phyloP scores from a whole-genome alignment of 2,888 invertebrate species.

The Limnephilus auricula region DNA sequence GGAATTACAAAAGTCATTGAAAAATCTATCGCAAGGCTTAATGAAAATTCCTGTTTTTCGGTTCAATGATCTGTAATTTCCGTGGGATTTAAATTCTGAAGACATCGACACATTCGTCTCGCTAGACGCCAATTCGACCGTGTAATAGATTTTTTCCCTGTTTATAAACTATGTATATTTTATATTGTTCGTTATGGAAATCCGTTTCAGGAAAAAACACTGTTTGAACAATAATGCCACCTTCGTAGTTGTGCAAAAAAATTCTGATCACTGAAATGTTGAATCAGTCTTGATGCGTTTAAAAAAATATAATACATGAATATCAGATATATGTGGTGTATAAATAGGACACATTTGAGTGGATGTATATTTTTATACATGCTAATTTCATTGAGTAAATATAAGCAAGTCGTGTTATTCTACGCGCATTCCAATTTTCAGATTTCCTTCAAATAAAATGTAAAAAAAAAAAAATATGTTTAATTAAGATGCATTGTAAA shows the following conservation, averaged over 20 bases:
- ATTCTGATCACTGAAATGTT: not conserved
- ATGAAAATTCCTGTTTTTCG: constrained; percentile 16
- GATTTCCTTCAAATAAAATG: no score
- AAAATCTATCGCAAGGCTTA: not conserved
- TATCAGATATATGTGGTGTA: not conserved
- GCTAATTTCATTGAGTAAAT: no score
- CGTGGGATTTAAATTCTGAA: not conserved
- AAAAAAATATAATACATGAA: no score
- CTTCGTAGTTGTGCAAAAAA: not conserved
- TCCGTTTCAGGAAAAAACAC: not conserved
- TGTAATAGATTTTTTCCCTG: not conserved
- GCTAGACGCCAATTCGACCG: not conserved
- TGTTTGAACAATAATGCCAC: not conserved
- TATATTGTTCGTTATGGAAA: not conserved
- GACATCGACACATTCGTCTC: constrained; percentile 10
- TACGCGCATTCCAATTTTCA: no score
- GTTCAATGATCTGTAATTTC: not conserved
- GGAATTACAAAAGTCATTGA: no score
- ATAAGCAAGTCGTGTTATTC: no score
- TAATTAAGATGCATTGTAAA: no score
- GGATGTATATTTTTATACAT: not conserved
- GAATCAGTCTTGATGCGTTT: not conserved
- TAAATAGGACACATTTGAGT: not conserved
- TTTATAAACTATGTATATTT: not conserved
- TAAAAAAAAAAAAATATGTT: no score